Conservation (phyloP, 2,113 vertebrate species). For the Xiphophorus couchianus region DNA sequence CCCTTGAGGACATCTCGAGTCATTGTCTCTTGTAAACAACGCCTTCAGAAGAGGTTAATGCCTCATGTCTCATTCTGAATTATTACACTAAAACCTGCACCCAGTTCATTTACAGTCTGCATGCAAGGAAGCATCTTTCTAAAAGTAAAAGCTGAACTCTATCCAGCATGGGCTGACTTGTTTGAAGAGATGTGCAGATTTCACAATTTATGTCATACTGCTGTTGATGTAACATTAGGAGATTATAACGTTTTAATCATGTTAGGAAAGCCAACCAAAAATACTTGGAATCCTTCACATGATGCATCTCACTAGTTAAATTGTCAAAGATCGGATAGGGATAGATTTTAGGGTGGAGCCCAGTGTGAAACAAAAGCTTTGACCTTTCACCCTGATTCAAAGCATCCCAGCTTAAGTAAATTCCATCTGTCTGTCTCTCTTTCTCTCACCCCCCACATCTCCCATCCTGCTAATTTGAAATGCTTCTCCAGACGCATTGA, state of each 20-base stretch:
- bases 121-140: slow-evolving; percentile 1
- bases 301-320: background rate
- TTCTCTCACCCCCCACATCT: background rate
- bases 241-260: background rate
- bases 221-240: background rate
- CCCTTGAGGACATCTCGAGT: slow-evolving; percentile 39
- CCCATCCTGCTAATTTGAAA: slow-evolving; percentile 11
- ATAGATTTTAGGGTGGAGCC: slow-evolving; percentile 7
- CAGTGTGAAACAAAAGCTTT: slow-evolving; percentile 53
- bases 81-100: background rate
- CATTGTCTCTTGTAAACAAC: slow-evolving; percentile 37
- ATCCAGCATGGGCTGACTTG: slow-evolving; percentile 7
- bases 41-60: slow-evolving; percentile 23
- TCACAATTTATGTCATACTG: slow-evolving; percentile 3
- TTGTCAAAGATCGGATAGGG: slow-evolving; percentile 2
- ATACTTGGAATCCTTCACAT: background rate
- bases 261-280: background rate
- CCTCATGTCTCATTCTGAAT: slow-evolving; percentile 1
- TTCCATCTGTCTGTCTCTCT: slow-evolving; percentile 56
- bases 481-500: slow-evolving; percentile 20
- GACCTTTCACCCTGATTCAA: slow-evolving; percentile 61
- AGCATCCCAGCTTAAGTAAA: slow-evolving; percentile 53
- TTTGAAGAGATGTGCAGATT: slow-evolving; percentile 28
- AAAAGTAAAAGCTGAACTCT: slow-evolving; percentile 12
- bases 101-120: slow-evolving; percentile 1